Evolutionary conservation across 2,888 invertebrate genomes (phyloP).

Genomic region (Pecten maximus): DNA sequence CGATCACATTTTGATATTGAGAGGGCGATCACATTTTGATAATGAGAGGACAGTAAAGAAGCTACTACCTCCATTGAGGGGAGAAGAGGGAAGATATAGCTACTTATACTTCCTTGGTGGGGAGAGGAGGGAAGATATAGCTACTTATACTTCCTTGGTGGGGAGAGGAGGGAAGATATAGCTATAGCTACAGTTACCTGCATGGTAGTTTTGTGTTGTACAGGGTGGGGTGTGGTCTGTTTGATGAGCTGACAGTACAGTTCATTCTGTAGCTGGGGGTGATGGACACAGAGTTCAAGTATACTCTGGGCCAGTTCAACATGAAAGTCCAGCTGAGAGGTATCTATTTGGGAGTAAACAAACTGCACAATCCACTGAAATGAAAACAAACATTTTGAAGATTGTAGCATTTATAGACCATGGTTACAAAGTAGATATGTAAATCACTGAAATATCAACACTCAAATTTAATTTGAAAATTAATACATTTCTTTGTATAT

Average conservation of each 20-base stretch:
- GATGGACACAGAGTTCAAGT: conserved; percentile 94
- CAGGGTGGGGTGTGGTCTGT: conserved; percentile 92
- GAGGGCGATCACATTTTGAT: not conserved
- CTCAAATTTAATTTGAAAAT: too few species aligned
- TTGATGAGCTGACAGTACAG: conserved; percentile 94
- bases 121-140: not conserved
- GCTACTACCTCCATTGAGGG: too few species aligned
- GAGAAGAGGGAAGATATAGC: not conserved
- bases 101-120: too few species aligned
- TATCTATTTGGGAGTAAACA: conserved; percentile 98
- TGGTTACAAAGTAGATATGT: too few species aligned
- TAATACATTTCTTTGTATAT: too few species aligned
- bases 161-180: not conserved
- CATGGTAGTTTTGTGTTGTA: conserved; percentile 90
- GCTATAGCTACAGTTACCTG: conserved; percentile 88
- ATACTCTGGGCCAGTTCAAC: conserved; percentile 98
- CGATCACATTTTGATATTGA: not conserved
- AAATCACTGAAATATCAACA: too few species aligned
- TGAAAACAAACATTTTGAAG: conserved; percentile 34
- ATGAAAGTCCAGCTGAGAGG: conserved; percentile 94
- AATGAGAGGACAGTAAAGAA: not conserved
- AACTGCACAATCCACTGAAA: conserved; percentile 95
- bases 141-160: too few species aligned
- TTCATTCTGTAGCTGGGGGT: conserved; percentile 95
- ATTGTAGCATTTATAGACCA: too few species aligned